Conservation (phyloP, 2,888 invertebrate genomes). For the Aporophyla nigra region DNA sequence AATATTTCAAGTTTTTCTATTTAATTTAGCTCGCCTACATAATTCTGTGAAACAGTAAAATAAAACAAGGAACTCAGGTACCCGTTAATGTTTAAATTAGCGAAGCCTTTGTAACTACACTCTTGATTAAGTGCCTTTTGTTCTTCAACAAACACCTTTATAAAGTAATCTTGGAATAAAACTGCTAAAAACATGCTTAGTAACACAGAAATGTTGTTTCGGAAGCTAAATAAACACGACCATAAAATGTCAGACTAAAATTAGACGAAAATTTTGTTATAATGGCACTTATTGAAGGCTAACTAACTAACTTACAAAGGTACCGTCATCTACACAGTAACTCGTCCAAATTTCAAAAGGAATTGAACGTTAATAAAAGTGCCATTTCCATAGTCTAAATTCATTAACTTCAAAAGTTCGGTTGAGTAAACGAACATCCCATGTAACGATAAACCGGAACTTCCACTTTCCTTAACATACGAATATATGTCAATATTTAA, state of each 20-base stretch:
- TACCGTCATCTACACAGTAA: background rate
- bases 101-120: slow-evolving; percentile 38
- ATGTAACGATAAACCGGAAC: background rate
- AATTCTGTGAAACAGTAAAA: slow-evolving; percentile 23
- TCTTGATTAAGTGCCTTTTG: slow-evolving; percentile 44
- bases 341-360: background rate
- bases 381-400: background rate
- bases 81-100: slow-evolving; percentile 46
- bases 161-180: slow-evolving; percentile 11
- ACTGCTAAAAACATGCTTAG: slow-evolving; percentile 7
- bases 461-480: background rate
- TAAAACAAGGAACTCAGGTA: slow-evolving; percentile 18
- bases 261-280: background rate
- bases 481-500: background rate
- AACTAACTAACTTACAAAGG: too few species aligned
- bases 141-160: slow-evolving; percentile 30
- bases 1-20: background rate
- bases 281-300: background rate
- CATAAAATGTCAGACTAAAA: slow-evolving; percentile 3
- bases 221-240: background rate
- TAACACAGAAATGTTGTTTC: slow-evolving; percentile 3
- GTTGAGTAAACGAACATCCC: background rate
- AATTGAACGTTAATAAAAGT: background rate
- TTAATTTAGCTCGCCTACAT: slow-evolving; percentile 7
- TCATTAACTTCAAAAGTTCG: too few species aligned